These are phyloP conservation scores for Parascotia fuliginaria DNA, from an alignment of 2,888 invertebrate species.

Conservation along the genomic window DNA sequence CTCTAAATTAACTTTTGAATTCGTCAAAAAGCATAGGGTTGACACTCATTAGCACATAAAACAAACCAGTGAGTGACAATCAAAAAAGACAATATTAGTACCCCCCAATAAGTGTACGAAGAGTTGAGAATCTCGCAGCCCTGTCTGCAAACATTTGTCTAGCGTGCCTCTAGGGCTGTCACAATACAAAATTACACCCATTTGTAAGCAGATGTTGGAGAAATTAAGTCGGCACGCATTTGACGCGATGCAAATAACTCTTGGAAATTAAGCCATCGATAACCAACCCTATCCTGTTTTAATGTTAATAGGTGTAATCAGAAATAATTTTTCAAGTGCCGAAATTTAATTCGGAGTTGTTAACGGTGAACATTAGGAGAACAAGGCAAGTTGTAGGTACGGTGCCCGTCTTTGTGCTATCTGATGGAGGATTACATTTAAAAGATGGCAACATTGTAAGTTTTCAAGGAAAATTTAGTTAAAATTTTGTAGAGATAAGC, in stretches of 20 bases:
- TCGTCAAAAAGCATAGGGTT: slow-evolving; percentile 58
- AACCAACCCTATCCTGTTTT: slow-evolving; percentile 49
- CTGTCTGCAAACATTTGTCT: slow-evolving; percentile 74
- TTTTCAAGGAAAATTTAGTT: not conserved
- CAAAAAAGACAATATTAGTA: slow-evolving; percentile 39
- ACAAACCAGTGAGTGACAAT: slow-evolving; percentile 48
- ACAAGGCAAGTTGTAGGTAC: slow-evolving; percentile 18
- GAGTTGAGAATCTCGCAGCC: slow-evolving; percentile 38
- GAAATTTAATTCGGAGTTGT: slow-evolving; percentile 42
- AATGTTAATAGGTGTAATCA: slow-evolving; percentile 46
- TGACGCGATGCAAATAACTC: slow-evolving; percentile 77
- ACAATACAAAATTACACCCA: slow-evolving; percentile 79
- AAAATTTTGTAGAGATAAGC: not conserved
- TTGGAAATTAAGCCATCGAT: slow-evolving; percentile 81
- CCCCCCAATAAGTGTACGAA: slow-evolving; percentile 36
- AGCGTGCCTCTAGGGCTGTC: slow-evolving; percentile 65
- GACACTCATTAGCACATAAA: slow-evolving; percentile 59
- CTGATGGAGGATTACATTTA: slow-evolving; percentile 13
- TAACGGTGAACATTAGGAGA: slow-evolving; percentile 33
- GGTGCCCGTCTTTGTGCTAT: slow-evolving; percentile 11
- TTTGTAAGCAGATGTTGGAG: slow-evolving; percentile 76
- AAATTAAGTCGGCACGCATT: slow-evolving; percentile 70
- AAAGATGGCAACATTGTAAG: not conserved
- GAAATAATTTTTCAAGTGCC: slow-evolving; percentile 48
- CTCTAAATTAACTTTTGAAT: slow-evolving; percentile 57